These are phyloP conservation scores for Linnaemya vulpina DNA, from an alignment of 2,888 invertebrate genomes.

Conservation along the genomic window DNA sequence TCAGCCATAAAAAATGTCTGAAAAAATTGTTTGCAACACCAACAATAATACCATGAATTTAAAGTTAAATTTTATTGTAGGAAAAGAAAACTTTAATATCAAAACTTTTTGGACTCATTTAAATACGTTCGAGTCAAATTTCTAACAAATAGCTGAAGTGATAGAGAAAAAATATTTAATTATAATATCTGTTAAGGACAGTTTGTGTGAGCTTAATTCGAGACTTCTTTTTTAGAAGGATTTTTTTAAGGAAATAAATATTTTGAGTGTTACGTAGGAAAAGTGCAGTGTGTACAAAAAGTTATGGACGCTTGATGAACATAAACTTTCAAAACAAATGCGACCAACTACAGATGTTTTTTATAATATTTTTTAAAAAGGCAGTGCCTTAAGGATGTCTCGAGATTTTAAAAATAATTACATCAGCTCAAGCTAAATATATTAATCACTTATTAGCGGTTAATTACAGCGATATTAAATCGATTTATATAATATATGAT, in stretches of 20 bases:
- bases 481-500: too few species aligned
- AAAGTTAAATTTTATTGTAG: slow-evolving; percentile 27
- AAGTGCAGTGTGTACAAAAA: slow-evolving; percentile 57
- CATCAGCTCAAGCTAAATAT: too few species aligned
- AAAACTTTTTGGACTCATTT: slow-evolving; percentile 61
- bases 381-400: too few species aligned
- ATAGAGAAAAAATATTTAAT: slow-evolving; percentile 73
- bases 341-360: slow-evolving; percentile 28
- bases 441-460: too few species aligned
- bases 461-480: too few species aligned
- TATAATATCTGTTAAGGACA: slow-evolving; percentile 76
- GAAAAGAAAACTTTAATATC: slow-evolving; percentile 65
- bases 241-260: neutral
- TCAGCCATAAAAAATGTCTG: slow-evolving; percentile 61
- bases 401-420: too few species aligned
- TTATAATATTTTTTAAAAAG: too few species aligned
- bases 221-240: slow-evolving; percentile 14
- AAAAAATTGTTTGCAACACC: slow-evolving; percentile 43
- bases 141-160: slow-evolving; percentile 23
- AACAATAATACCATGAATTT: slow-evolving; percentile 39
- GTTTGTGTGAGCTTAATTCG: slow-evolving; percentile 52
- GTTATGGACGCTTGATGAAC: slow-evolving; percentile 20
- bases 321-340: slow-evolving; percentile 5
- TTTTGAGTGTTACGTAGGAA: slow-evolving; percentile 13
- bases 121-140: slow-evolving; percentile 41